A percentile compares a stretch with the other conserved stretches of the same genome.
These are phyloP conservation scores for Lamellibrachia luymesi DNA, from an alignment of 1,140 invertebrate genomes.

Conservation along the genomic window DNA sequence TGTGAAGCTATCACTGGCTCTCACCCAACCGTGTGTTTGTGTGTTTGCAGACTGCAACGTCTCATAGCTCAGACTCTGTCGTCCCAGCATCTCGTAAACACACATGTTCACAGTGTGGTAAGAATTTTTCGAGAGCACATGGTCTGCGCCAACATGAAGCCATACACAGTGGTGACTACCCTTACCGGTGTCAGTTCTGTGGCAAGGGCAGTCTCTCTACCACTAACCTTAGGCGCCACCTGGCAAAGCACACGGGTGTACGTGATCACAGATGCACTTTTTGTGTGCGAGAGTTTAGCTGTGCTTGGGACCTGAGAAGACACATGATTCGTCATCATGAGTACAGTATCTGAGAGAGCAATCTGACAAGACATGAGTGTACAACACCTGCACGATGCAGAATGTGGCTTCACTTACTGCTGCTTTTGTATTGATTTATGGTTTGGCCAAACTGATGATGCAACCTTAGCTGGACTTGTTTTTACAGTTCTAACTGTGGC, in stretches of 20 bases:
- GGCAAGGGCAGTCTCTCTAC: slow-evolving; percentile 55
- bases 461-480: too few species aligned
- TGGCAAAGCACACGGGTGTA: slow-evolving; percentile 37
- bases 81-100: background rate
- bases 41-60: background rate
- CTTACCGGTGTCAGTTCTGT: slow-evolving; percentile 20
- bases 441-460: too few species aligned
- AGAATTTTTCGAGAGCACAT: background rate
- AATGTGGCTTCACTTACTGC: background rate
- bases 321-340: background rate
- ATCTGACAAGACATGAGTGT: background rate
- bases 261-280: slow-evolving; percentile 63
- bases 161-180: slow-evolving; percentile 9
- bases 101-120: slow-evolving; percentile 12
- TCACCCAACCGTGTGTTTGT: background rate
- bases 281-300: slow-evolving; percentile 67
- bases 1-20: background rate
- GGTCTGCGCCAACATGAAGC: slow-evolving; percentile 46
- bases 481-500: too few species aligned
- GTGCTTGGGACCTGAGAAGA: background rate
- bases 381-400: background rate
- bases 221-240: slow-evolving; percentile 55
- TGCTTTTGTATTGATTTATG: too few species aligned
- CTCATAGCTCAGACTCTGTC: background rate
- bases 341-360: background rate